Conservation (phyloP, 2,888 invertebrate species). For the Uloborus plumipes region DNA sequence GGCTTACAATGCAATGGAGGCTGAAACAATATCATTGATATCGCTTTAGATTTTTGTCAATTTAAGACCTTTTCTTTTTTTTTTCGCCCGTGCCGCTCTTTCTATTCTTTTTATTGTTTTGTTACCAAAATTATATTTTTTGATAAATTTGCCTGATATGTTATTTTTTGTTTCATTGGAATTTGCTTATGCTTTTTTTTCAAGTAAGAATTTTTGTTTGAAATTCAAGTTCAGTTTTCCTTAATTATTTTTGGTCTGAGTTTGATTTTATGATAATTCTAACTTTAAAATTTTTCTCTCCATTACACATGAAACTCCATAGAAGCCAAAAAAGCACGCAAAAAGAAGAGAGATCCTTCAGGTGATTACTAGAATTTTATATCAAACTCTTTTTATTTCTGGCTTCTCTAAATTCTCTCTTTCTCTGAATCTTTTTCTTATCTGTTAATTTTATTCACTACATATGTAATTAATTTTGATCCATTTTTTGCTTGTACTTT, state of each 20-base stretch:
- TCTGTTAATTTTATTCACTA: too few relatives aligned
- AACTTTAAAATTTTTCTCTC: constrained; percentile 38
- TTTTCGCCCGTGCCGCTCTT: neutral
- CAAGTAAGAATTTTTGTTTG: neutral
- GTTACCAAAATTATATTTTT: neutral
- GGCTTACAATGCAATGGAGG: neutral
- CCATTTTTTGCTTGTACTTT: neutral
- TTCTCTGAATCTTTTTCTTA: constrained; percentile 2
- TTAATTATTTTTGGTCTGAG: neutral
- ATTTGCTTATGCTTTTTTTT: neutral
- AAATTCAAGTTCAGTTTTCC: neutral
- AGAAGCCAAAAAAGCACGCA: constrained; percentile 96
- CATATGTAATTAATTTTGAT: neutral
- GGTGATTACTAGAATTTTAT: constrained; percentile 67
- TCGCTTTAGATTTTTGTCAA: neutral
- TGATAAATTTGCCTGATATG: neutral
- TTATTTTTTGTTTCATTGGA: constrained; percentile 8
- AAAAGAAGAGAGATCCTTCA: constrained; percentile 80
- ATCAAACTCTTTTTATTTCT: neutral
- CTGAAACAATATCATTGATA: neutral
- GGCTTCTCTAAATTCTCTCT: constrained; percentile 10
- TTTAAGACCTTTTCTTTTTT: neutral
- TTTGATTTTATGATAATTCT: constrained; percentile 26
- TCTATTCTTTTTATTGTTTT: too few relatives aligned
- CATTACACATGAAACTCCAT: constrained; percentile 68